Evolutionary conservation across 2,797 vertebrate genomes (phyloP).

Genomic region (Carduelis carduelis): DNA sequence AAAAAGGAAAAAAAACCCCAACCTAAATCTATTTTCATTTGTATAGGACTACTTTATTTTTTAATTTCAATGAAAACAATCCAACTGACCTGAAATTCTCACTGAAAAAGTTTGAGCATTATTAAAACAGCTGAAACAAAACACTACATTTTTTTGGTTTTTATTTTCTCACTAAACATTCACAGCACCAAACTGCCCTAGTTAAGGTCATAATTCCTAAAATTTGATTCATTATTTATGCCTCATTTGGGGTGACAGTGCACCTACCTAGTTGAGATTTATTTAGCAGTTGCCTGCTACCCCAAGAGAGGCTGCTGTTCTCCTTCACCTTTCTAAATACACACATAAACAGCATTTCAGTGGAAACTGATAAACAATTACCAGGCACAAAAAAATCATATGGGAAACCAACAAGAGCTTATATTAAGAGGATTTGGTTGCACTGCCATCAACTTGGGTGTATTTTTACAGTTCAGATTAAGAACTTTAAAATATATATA

Average conservation of each 20-base stretch:
- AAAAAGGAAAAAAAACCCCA: fast-evolving
- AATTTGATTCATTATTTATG: not conserved
- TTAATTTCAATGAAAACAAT: not conserved
- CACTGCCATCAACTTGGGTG: not conserved
- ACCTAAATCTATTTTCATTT: not conserved
- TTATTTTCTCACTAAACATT: not conserved
- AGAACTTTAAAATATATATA: not conserved
- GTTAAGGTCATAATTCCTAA: not conserved
- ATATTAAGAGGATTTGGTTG: not conserved
- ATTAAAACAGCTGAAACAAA: not conserved
- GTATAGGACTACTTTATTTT: not conserved
- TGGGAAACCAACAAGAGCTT: not conserved
- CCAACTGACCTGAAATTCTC: not conserved
- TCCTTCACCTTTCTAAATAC: not conserved
- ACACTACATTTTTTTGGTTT: not conserved
- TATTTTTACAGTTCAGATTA: not conserved
- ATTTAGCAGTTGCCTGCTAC: not conserved
- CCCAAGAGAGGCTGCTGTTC: not conserved
- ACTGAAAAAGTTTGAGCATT: not conserved
- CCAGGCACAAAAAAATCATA: not conserved
- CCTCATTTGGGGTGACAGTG: not conserved
- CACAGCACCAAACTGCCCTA: not conserved
- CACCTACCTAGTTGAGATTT: not conserved
- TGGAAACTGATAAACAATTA: not conserved
- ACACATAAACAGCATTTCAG: not conserved